A percentile compares a stretch with the other conserved stretches of the same genome.
Evolutionary conservation across 2,113 vertebrate genomes (phyloP).

Genomic region (Muscicapa adusta): DNA sequence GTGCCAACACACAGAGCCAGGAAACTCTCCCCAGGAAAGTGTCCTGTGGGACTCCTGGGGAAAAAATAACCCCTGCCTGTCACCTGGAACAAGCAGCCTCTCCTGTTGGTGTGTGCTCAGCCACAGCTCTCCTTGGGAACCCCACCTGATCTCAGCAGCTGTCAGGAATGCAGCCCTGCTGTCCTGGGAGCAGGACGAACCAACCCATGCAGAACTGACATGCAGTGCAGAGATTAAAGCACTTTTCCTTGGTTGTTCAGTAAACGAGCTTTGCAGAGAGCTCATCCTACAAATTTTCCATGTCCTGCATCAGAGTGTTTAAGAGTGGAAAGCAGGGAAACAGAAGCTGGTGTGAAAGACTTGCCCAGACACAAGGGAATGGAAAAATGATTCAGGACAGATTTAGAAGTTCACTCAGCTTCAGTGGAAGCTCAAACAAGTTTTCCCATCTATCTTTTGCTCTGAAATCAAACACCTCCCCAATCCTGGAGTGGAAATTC

Average conservation of each 20-base stretch:
- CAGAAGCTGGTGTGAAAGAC: not conserved
- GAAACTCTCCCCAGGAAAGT: not conserved
- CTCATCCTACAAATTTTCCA: not conserved
- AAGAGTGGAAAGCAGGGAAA: not conserved
- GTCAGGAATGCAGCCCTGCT: not conserved
- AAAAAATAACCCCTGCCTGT: not conserved
- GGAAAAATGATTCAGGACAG: not conserved
- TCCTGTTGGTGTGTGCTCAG: fast-evolving
- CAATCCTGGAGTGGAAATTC: not conserved
- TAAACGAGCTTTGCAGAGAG: not conserved
- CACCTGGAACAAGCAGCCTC: not conserved
- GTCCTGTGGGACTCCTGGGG: not conserved
- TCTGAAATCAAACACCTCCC: not conserved
- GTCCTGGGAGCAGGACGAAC: not conserved
- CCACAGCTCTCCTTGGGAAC: not conserved
- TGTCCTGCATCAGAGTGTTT: not conserved
- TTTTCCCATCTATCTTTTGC: not conserved
- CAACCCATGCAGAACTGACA: not conserved
- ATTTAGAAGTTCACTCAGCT: not conserved
- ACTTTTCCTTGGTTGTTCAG: not conserved
- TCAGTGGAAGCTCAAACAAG: not conserved
- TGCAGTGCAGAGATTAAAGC: not conserved
- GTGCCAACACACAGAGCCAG: not conserved
- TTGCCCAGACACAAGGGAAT: not conserved
- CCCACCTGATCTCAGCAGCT: not conserved